These are phyloP conservation scores for Parazoanthus swiftii DNA, from an alignment of 92 coral and sea anemone genomes.

Conservation along the genomic window DNA sequence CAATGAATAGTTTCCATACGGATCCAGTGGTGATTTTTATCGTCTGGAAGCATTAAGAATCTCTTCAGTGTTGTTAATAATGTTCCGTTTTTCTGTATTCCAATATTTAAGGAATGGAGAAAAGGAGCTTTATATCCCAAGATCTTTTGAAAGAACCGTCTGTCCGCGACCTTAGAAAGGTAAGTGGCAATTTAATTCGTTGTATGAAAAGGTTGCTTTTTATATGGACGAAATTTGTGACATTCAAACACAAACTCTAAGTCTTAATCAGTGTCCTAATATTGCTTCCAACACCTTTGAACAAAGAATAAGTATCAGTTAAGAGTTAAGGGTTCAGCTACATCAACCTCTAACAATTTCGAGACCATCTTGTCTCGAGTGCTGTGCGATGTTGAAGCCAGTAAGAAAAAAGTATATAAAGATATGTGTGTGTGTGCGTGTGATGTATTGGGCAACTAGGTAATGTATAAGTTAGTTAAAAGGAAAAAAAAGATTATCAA, in stretches of 20 bases:
- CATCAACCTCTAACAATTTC: too few relatives aligned
- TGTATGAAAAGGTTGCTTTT: background rate
- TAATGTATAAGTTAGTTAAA: too few relatives aligned
- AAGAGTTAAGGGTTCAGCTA: too few relatives aligned
- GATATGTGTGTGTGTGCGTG: too few relatives aligned
- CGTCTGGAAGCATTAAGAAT: background rate
- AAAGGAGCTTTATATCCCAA: background rate
- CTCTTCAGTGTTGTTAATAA: background rate
- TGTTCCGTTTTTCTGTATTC: background rate
- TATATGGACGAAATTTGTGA: background rate
- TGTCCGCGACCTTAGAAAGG: constrained; percentile 24
- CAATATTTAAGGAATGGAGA: constrained; percentile 29
- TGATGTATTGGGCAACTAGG: too few relatives aligned
- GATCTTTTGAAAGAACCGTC: constrained; percentile 38
- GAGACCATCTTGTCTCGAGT: too few relatives aligned
- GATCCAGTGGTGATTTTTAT: background rate
- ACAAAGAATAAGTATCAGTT: too few relatives aligned
- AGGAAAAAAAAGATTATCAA: too few relatives aligned
- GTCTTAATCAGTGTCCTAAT: background rate
- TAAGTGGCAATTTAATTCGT: background rate
- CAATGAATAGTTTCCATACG: too few relatives aligned
- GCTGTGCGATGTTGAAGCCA: too few relatives aligned
- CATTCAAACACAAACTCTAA: background rate
- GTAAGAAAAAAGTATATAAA: too few relatives aligned
- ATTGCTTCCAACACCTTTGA: too few relatives aligned